These are phyloP conservation scores for Lucifuga dentata DNA, from an alignment of 2,113 vertebrate genomes.

Conservation along the genomic window DNA sequence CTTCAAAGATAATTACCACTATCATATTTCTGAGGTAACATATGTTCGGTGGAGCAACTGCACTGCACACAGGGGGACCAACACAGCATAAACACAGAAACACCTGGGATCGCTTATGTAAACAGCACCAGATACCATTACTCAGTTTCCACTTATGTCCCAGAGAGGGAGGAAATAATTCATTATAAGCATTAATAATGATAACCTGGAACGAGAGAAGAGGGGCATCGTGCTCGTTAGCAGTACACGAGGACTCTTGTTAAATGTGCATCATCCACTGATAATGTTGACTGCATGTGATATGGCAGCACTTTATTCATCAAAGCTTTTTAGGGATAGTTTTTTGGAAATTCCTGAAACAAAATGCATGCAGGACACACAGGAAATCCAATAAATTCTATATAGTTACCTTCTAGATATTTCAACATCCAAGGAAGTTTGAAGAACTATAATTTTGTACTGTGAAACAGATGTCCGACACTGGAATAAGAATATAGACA, in stretches of 20 bases:
- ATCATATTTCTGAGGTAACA: slow-evolving; percentile 63
- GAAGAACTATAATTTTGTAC: neutral
- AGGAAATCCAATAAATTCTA: neutral
- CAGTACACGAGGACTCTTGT: slow-evolving; percentile 1
- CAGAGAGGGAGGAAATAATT: slow-evolving; percentile 24
- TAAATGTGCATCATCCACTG: neutral
- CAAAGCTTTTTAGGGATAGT: no score
- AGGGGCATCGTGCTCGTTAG: slow-evolving; percentile 10
- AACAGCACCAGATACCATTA: slow-evolving; percentile 38
- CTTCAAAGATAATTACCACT: slow-evolving; percentile 57
- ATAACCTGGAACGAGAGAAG: neutral
- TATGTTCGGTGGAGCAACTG: slow-evolving; percentile 48
- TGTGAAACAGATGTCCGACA: neutral
- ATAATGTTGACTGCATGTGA: slow-evolving; percentile 1
- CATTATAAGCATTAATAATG: slow-evolving; percentile 31
- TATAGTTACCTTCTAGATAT: neutral
- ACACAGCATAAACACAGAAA: slow-evolving; percentile 35
- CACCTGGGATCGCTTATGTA: slow-evolving; percentile 43
- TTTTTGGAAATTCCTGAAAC: no score
- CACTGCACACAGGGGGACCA: slow-evolving; percentile 3
- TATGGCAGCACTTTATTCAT: neutral
- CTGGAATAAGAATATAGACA: neutral
- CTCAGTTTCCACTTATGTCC: slow-evolving; percentile 41
- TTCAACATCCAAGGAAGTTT: neutral
- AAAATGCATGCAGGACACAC: no score